Conservation (phyloP, 2,888 invertebrate genomes). For the Caenorhabditis doughertyi region DNA sequence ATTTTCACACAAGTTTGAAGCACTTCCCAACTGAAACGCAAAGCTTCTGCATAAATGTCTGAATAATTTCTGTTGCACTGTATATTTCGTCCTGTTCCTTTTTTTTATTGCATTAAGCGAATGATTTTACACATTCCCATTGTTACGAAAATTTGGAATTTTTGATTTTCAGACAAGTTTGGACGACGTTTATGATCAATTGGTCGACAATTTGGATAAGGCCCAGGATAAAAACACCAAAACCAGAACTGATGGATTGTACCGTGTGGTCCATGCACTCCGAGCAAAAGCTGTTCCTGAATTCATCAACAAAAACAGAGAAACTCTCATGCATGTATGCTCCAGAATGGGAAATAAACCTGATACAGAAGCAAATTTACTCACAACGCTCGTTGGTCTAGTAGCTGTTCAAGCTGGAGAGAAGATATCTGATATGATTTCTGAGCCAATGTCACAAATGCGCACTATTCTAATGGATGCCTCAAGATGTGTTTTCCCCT, state of each 20-base stretch:
- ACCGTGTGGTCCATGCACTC: slow-evolving; percentile 63
- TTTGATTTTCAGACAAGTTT: too few species aligned
- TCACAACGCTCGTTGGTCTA: slow-evolving; percentile 87
- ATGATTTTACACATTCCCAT: too few species aligned
- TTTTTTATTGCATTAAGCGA: too few species aligned
- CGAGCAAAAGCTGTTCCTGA: slow-evolving; percentile 65
- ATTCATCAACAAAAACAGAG: slow-evolving; percentile 62
- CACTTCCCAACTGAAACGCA: too few species aligned
- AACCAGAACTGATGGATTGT: slow-evolving; percentile 86
- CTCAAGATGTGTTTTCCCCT: slow-evolving; percentile 59
- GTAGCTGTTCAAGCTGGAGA: slow-evolving; percentile 90
- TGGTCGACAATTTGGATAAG: slow-evolving; percentile 91
- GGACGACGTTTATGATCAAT: slow-evolving; percentile 80
- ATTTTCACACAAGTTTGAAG: too few species aligned
- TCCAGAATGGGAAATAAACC: slow-evolving; percentile 68
- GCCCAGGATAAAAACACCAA: slow-evolving; percentile 91
- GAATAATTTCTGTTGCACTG: too few species aligned
- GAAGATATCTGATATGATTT: slow-evolving; percentile 61
- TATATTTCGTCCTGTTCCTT: too few species aligned
- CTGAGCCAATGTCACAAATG: slow-evolving; percentile 66
- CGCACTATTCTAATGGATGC: slow-evolving; percentile 68
- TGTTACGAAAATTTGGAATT: too few species aligned
- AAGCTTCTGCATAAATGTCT: too few species aligned
- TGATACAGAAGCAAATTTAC: slow-evolving; percentile 65
- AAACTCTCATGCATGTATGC: slow-evolving; percentile 32